Conservation (phyloP, 2,888 invertebrate species). For the Tanypteryx hageni region DNA sequence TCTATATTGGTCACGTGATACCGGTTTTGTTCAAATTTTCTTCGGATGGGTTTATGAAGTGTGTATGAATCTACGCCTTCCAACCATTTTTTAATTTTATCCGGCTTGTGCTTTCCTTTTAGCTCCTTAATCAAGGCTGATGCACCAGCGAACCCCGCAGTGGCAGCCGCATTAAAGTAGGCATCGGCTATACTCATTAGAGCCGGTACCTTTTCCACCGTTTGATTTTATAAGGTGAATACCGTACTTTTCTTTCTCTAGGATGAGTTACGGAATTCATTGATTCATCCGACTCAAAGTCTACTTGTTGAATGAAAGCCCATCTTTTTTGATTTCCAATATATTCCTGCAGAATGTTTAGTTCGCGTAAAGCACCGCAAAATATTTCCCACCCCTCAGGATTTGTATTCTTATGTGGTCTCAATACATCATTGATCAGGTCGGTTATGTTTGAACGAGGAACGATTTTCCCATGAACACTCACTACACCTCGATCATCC, state of each 20-base stretch:
- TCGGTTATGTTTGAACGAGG: conserved; percentile 41
- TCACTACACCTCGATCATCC: conserved; percentile 11
- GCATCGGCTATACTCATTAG: neutral
- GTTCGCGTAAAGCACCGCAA: no score
- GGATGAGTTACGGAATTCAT: neutral
- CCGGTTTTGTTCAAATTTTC: neutral
- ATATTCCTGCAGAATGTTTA: conserved; percentile 39
- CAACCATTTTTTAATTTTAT: conserved; percentile 1
- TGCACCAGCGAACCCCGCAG: neutral
- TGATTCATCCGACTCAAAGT: neutral
- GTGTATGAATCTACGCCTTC: conserved; percentile 22
- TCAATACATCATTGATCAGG: conserved; percentile 6
- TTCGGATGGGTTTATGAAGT: neutral
- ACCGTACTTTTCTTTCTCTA: neutral
- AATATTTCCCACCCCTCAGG: neutral
- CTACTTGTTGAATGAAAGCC: neutral
- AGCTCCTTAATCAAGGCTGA: neutral
- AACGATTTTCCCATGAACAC: neutral
- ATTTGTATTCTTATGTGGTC: conserved; percentile 13
- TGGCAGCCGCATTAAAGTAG: neutral
- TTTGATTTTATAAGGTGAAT: conserved; percentile 14
- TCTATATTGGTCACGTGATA: neutral
- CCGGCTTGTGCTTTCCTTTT: neutral
- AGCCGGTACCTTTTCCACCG: neutral
- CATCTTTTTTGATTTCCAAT: conserved; percentile 44